phyloP scores from a whole-genome alignment of 2,113 vertebrate species.

The Isurus oxyrinchus region DNA sequence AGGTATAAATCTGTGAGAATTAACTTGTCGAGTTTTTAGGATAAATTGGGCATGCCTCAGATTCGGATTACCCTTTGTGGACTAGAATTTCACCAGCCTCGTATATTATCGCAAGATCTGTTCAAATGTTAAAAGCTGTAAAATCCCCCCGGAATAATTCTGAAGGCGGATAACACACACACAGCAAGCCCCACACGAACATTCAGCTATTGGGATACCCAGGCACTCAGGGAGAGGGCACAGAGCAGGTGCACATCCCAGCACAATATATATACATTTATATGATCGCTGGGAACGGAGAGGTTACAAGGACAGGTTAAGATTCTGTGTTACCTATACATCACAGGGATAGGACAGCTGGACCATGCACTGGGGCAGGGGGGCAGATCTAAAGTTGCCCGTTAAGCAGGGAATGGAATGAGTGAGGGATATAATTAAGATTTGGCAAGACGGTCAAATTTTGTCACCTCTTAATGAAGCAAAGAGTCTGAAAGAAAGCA shows the following conservation, averaged over 20 bases:
- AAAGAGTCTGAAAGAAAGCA: not conserved
- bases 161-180: not conserved
- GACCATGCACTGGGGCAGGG: too few species aligned
- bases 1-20: constrained; percentile 38
- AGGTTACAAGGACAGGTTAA: not conserved
- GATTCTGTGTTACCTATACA: not conserved
- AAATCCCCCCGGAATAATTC: not conserved
- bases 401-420: not conserved
- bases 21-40: constrained; percentile 37
- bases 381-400: not conserved
- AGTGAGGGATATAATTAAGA: not conserved
- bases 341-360: not conserved
- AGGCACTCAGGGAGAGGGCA: not conserved
- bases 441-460: not conserved
- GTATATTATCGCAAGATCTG: constrained; percentile 31
- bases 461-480: not conserved
- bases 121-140: constrained; percentile 17
- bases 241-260: constrained; percentile 4
- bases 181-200: constrained; percentile 14
- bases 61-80: constrained; percentile 30
- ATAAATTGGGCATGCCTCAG: constrained; percentile 35
- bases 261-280: not conserved
- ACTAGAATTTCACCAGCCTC: constrained; percentile 26
- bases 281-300: not conserved
- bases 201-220: constrained; percentile 16